phyloP scores from a whole-genome alignment of 2,113 vertebrate genomes.

The Strix uralensis region DNA sequence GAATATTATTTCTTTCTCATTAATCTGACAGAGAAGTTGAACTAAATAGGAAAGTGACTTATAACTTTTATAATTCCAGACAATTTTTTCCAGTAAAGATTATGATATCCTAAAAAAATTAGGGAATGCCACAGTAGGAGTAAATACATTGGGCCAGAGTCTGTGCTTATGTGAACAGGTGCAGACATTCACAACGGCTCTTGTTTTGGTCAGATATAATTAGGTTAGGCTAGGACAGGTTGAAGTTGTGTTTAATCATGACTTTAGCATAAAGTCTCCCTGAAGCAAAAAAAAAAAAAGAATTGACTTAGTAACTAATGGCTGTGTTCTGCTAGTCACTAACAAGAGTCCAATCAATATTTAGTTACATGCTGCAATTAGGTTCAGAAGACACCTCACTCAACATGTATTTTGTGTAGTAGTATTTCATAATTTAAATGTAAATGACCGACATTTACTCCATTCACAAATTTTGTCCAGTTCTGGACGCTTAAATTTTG shows the following conservation, averaged over 20 bases:
- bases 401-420: background rate
- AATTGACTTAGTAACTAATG: background rate
- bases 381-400: background rate
- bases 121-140: background rate
- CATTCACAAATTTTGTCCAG: background rate
- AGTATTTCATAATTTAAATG: background rate
- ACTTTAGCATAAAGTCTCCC: background rate
- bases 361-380: background rate
- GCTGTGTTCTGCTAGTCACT: background rate
- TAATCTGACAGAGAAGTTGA: background rate
- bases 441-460: background rate
- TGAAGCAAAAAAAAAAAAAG: background rate
- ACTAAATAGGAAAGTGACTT: background rate
- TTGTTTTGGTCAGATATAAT: background rate
- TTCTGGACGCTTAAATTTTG: background rate
- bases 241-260: background rate
- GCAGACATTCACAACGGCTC: background rate
- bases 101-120: background rate
- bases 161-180: background rate
- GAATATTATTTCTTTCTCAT: background rate
- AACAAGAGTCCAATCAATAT: background rate
- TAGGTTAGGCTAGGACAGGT: background rate
- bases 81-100: background rate
- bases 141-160: fast-evolving
- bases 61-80: background rate